Evolutionary conservation across 2,888 invertebrate species (phyloP).

Genomic region (Eledone cirrhosa): DNA sequence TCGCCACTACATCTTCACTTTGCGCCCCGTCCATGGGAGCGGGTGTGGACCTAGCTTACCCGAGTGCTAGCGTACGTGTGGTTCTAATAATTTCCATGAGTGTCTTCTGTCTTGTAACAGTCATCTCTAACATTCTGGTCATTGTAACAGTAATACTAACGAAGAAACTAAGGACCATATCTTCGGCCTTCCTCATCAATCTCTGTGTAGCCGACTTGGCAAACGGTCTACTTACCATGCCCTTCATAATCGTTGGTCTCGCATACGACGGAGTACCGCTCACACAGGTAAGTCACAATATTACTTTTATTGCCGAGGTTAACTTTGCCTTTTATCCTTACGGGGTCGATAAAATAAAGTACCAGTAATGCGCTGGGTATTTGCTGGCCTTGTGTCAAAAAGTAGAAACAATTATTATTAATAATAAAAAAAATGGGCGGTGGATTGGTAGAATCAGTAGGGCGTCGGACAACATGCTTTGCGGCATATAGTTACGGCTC

Average conservation of each 20-base stretch:
- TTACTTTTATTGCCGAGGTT: too few relatives aligned
- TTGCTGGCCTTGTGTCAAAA: too few relatives aligned
- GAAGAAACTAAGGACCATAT: slow-evolving; percentile 8
- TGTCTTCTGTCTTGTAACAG: slow-evolving; percentile 12
- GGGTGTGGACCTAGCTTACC: not conserved
- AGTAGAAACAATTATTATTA: too few relatives aligned
- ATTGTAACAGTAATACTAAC: not conserved
- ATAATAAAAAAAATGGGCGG: too few relatives aligned
- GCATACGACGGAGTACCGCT: slow-evolving; percentile 19
- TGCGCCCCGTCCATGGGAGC: not conserved
- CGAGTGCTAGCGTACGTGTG: not conserved
- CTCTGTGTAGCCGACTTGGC: slow-evolving; percentile 5
- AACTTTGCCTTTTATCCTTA: too few relatives aligned
- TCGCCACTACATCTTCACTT: not conserved
- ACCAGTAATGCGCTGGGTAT: too few relatives aligned
- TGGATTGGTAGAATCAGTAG: too few relatives aligned
- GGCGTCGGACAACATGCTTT: too few relatives aligned
- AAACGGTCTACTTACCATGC: slow-evolving; percentile 16
- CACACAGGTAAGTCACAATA: not conserved
- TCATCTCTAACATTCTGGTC: slow-evolving; percentile 8
- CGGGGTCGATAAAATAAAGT: too few relatives aligned
- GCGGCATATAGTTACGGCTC: too few relatives aligned
- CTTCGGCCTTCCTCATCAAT: not conserved
- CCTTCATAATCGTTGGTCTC: not conserved
- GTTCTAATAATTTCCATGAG: not conserved